Evolutionary conservation across 2,888 invertebrate species (phyloP).

Genomic region (Ochlodes sylvanus): DNA sequence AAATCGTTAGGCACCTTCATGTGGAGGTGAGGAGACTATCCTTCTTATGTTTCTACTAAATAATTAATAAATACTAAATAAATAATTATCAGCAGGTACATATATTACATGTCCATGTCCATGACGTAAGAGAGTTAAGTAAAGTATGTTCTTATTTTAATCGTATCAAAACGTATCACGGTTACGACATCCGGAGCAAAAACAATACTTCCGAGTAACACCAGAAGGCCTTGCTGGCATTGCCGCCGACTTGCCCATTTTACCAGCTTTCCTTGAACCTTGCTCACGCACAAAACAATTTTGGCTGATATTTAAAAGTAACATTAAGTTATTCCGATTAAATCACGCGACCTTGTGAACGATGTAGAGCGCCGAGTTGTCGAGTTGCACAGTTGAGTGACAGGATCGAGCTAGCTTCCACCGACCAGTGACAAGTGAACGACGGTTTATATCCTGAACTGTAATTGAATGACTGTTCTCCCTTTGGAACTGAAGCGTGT

Average conservation of each 20-base stretch:
- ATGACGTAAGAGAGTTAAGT: too few species aligned
- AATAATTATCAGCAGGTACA: too few species aligned
- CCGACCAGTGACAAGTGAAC: slow-evolving; percentile 4
- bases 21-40: too few species aligned
- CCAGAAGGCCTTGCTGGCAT: slow-evolving; percentile 11
- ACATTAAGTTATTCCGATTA: slow-evolving; percentile 16
- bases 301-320: slow-evolving; percentile 21
- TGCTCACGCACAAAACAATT: slow-evolving; percentile 9
- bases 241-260: slow-evolving; percentile 11
- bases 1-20: too few species aligned
- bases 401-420: background rate
- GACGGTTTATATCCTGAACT: slow-evolving; percentile 5
- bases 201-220: slow-evolving; percentile 14
- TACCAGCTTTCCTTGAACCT: slow-evolving; percentile 24
- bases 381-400: background rate
- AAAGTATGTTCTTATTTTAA: too few species aligned
- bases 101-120: too few species aligned
- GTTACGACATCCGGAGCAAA: slow-evolving; percentile 13
- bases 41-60: too few species aligned
- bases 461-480: background rate
- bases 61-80: too few species aligned
- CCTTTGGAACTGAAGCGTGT: background rate
- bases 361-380: slow-evolving; percentile 19
- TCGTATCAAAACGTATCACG: background rate
- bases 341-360: slow-evolving; percentile 27